phyloP scores from a whole-genome alignment of 1,140 invertebrate genomes.

The Drosophila leontia region DNA sequence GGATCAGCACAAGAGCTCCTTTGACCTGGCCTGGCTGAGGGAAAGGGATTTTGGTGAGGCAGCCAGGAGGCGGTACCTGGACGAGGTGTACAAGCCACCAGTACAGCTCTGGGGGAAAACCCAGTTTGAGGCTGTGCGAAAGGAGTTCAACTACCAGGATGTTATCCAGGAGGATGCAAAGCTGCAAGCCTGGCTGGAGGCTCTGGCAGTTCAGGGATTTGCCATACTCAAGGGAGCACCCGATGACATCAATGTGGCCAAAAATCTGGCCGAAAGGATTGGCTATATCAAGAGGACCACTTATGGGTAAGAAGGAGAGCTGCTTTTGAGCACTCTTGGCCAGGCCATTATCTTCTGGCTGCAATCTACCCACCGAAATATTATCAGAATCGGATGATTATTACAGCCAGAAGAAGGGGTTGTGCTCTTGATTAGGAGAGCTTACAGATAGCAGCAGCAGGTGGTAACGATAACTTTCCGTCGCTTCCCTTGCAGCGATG shows the following conservation, averaged over 20 bases:
- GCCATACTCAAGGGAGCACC: constrained; percentile 87
- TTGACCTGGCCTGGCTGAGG: constrained; percentile 86
- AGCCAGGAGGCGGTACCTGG: constrained; percentile 85
- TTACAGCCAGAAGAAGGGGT: constrained; percentile 2
- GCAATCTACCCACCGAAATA: constrained; percentile 6
- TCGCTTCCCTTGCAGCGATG: constrained; percentile 80
- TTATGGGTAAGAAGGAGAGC: constrained; percentile 86
- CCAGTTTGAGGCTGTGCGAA: constrained; percentile 85
- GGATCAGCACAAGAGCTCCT: constrained; percentile 87
- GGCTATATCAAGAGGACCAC: constrained; percentile 89
- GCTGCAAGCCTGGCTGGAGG: constrained; percentile 87
- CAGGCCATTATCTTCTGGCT: constrained; percentile 21
- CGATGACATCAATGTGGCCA: constrained; percentile 85
- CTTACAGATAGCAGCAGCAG: constrained; percentile 1
- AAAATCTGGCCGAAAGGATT: constrained; percentile 86
- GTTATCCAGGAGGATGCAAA: constrained; percentile 83
- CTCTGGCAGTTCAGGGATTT: constrained; percentile 88
- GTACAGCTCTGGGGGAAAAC: constrained; percentile 86
- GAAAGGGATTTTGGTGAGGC: constrained; percentile 87
- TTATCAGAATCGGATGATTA: constrained; percentile 29
- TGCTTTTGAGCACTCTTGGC: neutral
- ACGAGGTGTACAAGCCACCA: constrained; percentile 86
- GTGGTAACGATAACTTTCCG: neutral
- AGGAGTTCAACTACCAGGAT: constrained; percentile 86
- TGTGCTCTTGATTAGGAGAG: constrained; percentile 4